A percentile compares a stretch with the other conserved stretches of the same genome.
These are phyloP conservation scores for Hemithea aestivaria DNA, from an alignment of 2,888 invertebrate species.

Conservation along the genomic window DNA sequence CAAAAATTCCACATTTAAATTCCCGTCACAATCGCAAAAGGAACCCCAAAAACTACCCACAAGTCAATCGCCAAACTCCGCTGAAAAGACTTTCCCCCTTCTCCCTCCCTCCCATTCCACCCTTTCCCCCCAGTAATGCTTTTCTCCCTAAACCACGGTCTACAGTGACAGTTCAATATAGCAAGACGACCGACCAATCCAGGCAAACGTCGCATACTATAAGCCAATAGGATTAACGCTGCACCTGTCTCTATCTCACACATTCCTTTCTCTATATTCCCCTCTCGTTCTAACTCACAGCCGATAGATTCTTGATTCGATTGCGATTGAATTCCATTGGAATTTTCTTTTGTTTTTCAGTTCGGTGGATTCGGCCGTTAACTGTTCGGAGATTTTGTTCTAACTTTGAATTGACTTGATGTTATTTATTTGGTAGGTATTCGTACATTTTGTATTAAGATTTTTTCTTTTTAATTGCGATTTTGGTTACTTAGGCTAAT, in stretches of 20 bases:
- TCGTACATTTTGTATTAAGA: no score
- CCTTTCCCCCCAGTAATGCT: conserved; percentile 71
- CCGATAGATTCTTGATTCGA: conserved; percentile 74
- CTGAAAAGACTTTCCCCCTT: conserved; percentile 55
- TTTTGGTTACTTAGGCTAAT: no score
- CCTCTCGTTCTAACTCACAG: conserved; percentile 55
- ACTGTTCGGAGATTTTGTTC: conserved; percentile 13
- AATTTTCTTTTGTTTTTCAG: conserved; percentile 70
- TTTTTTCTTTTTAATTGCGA: no score
- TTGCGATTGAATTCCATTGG: conserved; percentile 72
- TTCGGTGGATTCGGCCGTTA: conserved; percentile 44
- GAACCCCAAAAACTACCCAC: conserved; percentile 76
- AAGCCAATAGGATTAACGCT: conserved; percentile 79
- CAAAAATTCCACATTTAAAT: conserved; percentile 20
- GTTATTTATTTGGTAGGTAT: no score
- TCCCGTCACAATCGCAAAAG: conserved; percentile 35
- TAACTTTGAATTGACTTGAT: background rate
- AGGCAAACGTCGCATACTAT: conserved; percentile 76
- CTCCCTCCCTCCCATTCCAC: conserved; percentile 42
- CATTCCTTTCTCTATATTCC: conserved; percentile 22
- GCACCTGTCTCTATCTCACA: conserved; percentile 45
- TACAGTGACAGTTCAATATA: conserved; percentile 79
- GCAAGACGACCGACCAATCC: conserved; percentile 77
- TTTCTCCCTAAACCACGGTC: conserved; percentile 73
- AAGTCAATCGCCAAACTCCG: conserved; percentile 78